Evolutionary conservation across 2,797 vertebrate genomes (phyloP).

Genomic region (Fistularia commersonii): DNA sequence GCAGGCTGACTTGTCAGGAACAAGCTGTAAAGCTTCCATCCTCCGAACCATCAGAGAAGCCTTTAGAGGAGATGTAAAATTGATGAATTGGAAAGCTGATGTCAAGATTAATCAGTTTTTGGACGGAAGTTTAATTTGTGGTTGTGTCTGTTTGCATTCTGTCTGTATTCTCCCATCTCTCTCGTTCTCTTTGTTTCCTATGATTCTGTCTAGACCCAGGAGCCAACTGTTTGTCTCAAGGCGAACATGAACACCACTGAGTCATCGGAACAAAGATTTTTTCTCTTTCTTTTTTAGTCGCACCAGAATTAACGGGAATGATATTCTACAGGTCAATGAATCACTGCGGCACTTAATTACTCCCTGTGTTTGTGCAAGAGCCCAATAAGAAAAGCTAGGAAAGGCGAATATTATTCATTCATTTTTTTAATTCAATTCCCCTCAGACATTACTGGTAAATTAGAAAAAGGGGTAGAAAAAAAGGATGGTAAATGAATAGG

Average conservation of each 20-base stretch:
- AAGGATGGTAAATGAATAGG: too few species aligned
- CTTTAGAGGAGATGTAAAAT: slow-evolving; percentile 48
- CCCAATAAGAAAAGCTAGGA: slow-evolving; percentile 1
- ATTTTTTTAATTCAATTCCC: too few species aligned
- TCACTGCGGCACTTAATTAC: slow-evolving; percentile 15
- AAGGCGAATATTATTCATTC: too few species aligned
- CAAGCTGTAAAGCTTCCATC: slow-evolving; percentile 46
- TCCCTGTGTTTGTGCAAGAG: slow-evolving; percentile 2
- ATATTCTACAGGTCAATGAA: slow-evolving; percentile 33
- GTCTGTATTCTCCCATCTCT: slow-evolving; percentile 24
- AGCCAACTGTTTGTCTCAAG: slow-evolving; percentile 44
- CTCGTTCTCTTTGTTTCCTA: slow-evolving; percentile 4
- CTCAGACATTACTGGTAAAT: too few species aligned
- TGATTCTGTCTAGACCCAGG: slow-evolving; percentile 23
- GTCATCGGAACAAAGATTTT: slow-evolving; percentile 45
- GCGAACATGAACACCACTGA: slow-evolving; percentile 58
- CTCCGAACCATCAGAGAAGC: slow-evolving; percentile 31
- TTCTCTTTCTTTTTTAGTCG: slow-evolving; percentile 32
- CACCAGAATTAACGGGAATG: slow-evolving; percentile 23
- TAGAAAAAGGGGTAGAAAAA: too few species aligned
- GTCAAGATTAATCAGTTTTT: slow-evolving; percentile 53
- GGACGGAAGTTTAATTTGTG: slow-evolving; percentile 33
- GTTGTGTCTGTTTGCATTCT: slow-evolving; percentile 16
- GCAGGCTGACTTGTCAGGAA: slow-evolving; percentile 31
- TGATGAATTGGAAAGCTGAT: slow-evolving; percentile 13